Evolutionary conservation across 2,888 invertebrate genomes (phyloP).

Genomic region (Ennomos quercinarius): DNA sequence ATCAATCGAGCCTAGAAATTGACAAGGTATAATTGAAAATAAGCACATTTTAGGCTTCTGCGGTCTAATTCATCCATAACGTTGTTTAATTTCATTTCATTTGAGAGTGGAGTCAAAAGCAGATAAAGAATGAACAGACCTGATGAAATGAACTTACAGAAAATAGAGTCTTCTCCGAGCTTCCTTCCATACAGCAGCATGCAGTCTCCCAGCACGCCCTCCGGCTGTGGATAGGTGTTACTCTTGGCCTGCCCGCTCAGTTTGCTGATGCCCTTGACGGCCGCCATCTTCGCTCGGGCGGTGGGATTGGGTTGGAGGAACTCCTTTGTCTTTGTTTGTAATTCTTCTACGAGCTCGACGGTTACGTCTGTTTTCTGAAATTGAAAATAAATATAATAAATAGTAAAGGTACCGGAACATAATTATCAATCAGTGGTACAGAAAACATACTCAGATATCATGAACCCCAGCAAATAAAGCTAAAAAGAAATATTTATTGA

Average conservation of each 20-base stretch:
- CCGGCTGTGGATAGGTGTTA: slow-evolving; percentile 99
- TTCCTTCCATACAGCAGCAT: slow-evolving; percentile 98
- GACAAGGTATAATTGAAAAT: too few species aligned
- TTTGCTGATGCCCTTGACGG: slow-evolving; percentile 98
- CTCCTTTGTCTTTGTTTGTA: slow-evolving; percentile 98
- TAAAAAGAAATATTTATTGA: neutral
- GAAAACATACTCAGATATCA: too few species aligned
- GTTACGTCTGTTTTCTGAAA: slow-evolving; percentile 98
- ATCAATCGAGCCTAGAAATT: too few species aligned
- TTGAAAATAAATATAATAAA: too few species aligned
- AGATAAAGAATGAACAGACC: slow-evolving; percentile 32
- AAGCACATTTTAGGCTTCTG: too few species aligned
- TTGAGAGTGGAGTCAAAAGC: slow-evolving; percentile 9
- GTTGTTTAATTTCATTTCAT: too few species aligned
- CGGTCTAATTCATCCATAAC: too few species aligned
- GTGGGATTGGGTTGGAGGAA: slow-evolving; percentile 99
- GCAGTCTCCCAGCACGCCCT: slow-evolving; percentile 98
- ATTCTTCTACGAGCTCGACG: slow-evolving; percentile 97
- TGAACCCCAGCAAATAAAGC: too few species aligned
- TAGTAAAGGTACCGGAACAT: too few species aligned
- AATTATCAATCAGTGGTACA: too few species aligned
- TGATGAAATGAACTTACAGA: slow-evolving; percentile 92
- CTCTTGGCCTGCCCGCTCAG: slow-evolving; percentile 98
- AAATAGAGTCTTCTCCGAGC: slow-evolving; percentile 97
- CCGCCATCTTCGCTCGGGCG: slow-evolving; percentile 97